A percentile compares a stretch with the other conserved stretches of the same genome.
These are phyloP conservation scores for Oncorhynchus nerka DNA, from an alignment of 2,113 vertebrate genomes.

Conservation along the genomic window DNA sequence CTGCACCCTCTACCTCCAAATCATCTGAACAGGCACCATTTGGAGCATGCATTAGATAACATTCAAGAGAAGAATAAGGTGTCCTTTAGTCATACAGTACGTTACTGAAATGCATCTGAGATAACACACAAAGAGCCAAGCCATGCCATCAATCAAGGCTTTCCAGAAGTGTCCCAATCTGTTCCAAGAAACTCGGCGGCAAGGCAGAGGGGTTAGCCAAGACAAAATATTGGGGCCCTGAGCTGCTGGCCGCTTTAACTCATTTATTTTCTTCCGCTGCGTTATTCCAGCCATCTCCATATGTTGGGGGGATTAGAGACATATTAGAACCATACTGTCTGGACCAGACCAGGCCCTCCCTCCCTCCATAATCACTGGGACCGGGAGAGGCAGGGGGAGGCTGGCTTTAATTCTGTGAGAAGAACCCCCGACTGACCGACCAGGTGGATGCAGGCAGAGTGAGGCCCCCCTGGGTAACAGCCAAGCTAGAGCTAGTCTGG, in stretches of 20 bases:
- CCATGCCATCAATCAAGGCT: background rate
- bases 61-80: background rate
- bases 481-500: background rate
- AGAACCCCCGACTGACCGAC: background rate
- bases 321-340: slow-evolving; percentile 54
- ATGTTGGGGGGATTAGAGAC: slow-evolving; percentile 64
- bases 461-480: background rate
- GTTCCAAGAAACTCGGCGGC: slow-evolving; percentile 41
- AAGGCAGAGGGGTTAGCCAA: slow-evolving; percentile 46
- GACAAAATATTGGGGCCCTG: slow-evolving; percentile 40
- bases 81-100: background rate
- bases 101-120: too few species aligned
- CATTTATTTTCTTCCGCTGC: slow-evolving; percentile 66
- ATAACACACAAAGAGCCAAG: too few species aligned
- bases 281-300: slow-evolving; percentile 76
- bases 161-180: slow-evolving; percentile 8
- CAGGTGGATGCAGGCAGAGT: background rate
- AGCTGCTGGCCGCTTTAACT: slow-evolving; percentile 62
- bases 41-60: background rate
- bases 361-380: too few species aligned
- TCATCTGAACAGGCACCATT: background rate
- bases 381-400: too few species aligned
- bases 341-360: slow-evolving; percentile 27
- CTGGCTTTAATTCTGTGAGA: slow-evolving; percentile 5
- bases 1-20: background rate